phyloP scores from a whole-genome alignment of 2,797 vertebrate genomes.

The Yasuhikotakia modesta region DNA sequence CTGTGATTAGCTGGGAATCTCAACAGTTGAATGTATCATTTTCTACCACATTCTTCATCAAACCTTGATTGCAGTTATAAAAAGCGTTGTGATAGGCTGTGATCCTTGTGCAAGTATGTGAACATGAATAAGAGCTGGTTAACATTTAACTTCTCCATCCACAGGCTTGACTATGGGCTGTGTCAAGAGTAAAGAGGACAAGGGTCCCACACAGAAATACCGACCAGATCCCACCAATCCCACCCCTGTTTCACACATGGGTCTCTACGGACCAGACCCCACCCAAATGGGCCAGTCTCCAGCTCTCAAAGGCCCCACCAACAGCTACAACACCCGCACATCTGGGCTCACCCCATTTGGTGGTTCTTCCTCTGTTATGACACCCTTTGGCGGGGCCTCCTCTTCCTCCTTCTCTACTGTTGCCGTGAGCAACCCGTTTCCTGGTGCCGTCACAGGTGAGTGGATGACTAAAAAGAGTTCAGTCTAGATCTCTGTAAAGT shows the following conservation, averaged over 20 bases:
- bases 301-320: constrained; percentile 82
- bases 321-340: constrained; percentile 87
- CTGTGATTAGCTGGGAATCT: not conserved
- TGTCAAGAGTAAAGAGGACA: constrained; percentile 96
- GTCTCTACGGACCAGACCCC: constrained; percentile 88
- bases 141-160: constrained; percentile 2
- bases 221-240: constrained; percentile 82
- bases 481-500: constrained; percentile 4
- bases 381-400: constrained; percentile 91
- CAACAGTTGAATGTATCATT: not conserved
- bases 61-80: not conserved
- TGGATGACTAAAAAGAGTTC: constrained; percentile 25
- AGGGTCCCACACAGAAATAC: constrained; percentile 87
- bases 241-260: constrained; percentile 74
- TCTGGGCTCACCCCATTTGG: constrained; percentile 77
- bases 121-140: not conserved
- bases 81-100: not conserved
- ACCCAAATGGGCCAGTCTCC: constrained; percentile 83
- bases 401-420: constrained; percentile 85
- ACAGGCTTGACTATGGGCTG: constrained; percentile 93
- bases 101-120: constrained; percentile 1
- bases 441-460: constrained; percentile 88
- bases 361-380: constrained; percentile 78
- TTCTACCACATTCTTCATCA: not conserved
- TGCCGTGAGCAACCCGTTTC: constrained; percentile 88